Percentiles rank a stretch among this genome's conserved stretches.
These are phyloP conservation scores for Meleagris gallopavo DNA, from an alignment of 2,113 vertebrate genomes.

Conservation along the genomic window DNA sequence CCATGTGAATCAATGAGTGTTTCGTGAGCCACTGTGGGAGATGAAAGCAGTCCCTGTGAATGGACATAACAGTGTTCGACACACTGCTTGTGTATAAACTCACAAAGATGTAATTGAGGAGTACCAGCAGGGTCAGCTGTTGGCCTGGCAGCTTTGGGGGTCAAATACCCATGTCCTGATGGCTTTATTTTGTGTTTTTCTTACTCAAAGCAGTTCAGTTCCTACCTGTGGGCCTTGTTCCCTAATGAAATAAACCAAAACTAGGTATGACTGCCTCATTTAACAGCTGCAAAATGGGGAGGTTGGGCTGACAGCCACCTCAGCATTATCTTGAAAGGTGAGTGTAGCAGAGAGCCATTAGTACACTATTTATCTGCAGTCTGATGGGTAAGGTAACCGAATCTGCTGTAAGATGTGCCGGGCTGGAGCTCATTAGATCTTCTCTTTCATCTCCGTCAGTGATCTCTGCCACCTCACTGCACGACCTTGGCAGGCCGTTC, in stretches of 20 bases:
- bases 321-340: not conserved
- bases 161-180: not conserved
- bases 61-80: not conserved
- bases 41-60: not conserved
- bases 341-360: conserved; percentile 41
- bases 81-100: not conserved
- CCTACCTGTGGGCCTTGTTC: not conserved
- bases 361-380: conserved; percentile 8
- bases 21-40: not conserved
- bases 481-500: conserved; percentile 9
- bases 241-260: not conserved
- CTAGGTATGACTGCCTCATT: not conserved
- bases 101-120: not conserved
- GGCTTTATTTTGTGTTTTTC: not conserved
- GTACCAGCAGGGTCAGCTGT: not conserved
- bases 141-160: not conserved
- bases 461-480: not conserved
- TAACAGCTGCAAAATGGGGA: not conserved
- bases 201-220: not conserved
- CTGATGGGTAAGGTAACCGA: not conserved
- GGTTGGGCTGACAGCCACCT: not conserved
- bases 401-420: conserved; percentile 1
- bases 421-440: conserved; percentile 1
- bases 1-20: not conserved
- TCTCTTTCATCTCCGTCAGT: not conserved